phyloP scores from a whole-genome alignment of 2,797 vertebrate genomes.

The Coranthus polyacanthus region DNA sequence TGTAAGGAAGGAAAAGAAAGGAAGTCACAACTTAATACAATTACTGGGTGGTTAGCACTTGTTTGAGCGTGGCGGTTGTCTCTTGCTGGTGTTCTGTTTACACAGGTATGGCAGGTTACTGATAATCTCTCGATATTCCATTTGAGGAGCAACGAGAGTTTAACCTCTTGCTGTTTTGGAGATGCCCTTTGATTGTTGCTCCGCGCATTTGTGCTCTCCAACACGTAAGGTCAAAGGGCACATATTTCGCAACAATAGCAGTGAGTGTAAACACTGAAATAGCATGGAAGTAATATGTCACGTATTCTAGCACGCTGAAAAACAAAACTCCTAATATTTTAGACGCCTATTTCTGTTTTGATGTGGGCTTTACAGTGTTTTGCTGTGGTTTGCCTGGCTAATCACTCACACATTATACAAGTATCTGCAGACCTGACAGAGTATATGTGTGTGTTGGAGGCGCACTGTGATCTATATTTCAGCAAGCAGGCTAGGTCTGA shows the following conservation, averaged over 20 bases:
- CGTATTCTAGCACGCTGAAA: background rate
- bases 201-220: constrained; percentile 42
- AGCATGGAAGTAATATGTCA: constrained; percentile 16
- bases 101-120: background rate
- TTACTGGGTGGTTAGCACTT: constrained; percentile 70
- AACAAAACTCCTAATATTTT: constrained; percentile 21
- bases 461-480: constrained; percentile 81
- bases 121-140: constrained; percentile 14
- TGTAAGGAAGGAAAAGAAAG: constrained; percentile 81
- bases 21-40: constrained; percentile 85
- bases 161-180: constrained; percentile 36
- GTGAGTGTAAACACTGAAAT: constrained; percentile 31
- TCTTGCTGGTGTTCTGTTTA: constrained; percentile 38
- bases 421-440: constrained; percentile 43
- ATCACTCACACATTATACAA: constrained; percentile 58
- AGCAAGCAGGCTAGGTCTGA: constrained; percentile 72
- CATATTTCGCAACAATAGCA: constrained; percentile 48
- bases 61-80: constrained; percentile 50
- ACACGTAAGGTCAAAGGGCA: constrained; percentile 64
- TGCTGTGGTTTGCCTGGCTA: constrained; percentile 38
- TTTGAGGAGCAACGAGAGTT: constrained; percentile 26
- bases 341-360: constrained; percentile 20
- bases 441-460: constrained; percentile 60
- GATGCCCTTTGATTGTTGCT: constrained; percentile 62
- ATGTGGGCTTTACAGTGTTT: constrained; percentile 27